These are phyloP conservation scores for Agrochola lota DNA, from an alignment of 2,888 invertebrate species.

Conservation along the genomic window DNA sequence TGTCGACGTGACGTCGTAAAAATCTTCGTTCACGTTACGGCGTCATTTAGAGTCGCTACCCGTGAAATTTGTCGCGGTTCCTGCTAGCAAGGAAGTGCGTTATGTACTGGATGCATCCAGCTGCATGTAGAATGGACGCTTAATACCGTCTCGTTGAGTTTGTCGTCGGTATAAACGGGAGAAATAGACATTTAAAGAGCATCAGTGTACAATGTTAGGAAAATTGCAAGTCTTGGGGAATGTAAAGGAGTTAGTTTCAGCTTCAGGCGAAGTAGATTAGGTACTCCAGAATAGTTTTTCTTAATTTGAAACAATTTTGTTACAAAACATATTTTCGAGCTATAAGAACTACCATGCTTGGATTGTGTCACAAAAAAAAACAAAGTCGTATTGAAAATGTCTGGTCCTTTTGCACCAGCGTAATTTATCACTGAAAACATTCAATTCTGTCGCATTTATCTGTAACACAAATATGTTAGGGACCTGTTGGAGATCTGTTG, in stretches of 20 bases:
- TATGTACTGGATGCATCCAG: slow-evolving; percentile 72
- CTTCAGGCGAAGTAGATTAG: slow-evolving; percentile 31
- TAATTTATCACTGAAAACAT: slow-evolving; percentile 43
- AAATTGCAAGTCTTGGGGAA: slow-evolving; percentile 57
- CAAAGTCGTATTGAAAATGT: slow-evolving; percentile 4
- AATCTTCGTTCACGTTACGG: slow-evolving; percentile 82
- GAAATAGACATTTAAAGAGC: slow-evolving; percentile 62
- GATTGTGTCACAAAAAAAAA: background rate
- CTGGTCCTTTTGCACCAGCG: background rate
- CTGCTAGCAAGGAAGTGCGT: slow-evolving; percentile 69
- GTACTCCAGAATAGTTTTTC: slow-evolving; percentile 11
- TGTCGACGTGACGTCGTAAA: slow-evolving; percentile 77
- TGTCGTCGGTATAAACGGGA: slow-evolving; percentile 57
- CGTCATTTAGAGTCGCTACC: slow-evolving; percentile 79
- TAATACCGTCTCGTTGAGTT: slow-evolving; percentile 66
- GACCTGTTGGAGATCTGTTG: slow-evolving; percentile 86
- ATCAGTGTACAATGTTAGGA: slow-evolving; percentile 53
- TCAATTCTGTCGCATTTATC: slow-evolving; percentile 64
- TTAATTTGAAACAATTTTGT: slow-evolving; percentile 35
- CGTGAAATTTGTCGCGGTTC: slow-evolving; percentile 88
- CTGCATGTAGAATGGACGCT: slow-evolving; percentile 70
- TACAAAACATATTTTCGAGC: background rate
- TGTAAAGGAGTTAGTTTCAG: slow-evolving; percentile 35
- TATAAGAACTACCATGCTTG: background rate
- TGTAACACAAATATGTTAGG: slow-evolving; percentile 65